Percentiles rank a stretch among this genome's conserved stretches.
Conservation (phyloP, 2,113 vertebrate species). For the Serinus canaria region DNA sequence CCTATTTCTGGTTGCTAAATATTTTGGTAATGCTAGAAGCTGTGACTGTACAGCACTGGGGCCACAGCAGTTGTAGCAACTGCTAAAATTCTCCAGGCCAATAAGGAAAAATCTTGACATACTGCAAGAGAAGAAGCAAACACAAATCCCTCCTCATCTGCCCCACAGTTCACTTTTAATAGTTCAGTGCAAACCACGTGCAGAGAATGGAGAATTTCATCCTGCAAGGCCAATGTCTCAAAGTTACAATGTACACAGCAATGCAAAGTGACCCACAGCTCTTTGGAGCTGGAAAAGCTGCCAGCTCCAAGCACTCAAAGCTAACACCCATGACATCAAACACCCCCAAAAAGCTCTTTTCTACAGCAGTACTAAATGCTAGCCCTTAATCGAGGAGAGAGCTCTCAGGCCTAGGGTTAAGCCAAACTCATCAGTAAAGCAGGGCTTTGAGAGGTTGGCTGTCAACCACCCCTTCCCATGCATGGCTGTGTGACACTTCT, state of each 20-base stretch:
- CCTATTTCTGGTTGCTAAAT: neutral
- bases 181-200: neutral
- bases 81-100: neutral
- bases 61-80: neutral
- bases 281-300: neutral
- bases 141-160: neutral
- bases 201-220: neutral
- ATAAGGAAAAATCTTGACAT: neutral
- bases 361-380: neutral
- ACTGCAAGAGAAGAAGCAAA: neutral
- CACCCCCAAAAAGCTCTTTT: neutral
- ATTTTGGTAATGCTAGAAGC: neutral
- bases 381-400: neutral
- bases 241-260: neutral
- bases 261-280: neutral
- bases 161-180: neutral
- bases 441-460: neutral
- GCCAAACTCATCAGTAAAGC: neutral
- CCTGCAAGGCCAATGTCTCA: neutral
- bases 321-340: neutral
- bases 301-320: neutral
- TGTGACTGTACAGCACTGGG: neutral
- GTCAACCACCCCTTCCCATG: neutral
- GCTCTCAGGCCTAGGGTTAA: neutral
- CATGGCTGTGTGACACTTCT: fast-evolving